Evolutionary conservation across 2,888 invertebrate genomes (phyloP).

Genomic region (Tetragonisca angustula): DNA sequence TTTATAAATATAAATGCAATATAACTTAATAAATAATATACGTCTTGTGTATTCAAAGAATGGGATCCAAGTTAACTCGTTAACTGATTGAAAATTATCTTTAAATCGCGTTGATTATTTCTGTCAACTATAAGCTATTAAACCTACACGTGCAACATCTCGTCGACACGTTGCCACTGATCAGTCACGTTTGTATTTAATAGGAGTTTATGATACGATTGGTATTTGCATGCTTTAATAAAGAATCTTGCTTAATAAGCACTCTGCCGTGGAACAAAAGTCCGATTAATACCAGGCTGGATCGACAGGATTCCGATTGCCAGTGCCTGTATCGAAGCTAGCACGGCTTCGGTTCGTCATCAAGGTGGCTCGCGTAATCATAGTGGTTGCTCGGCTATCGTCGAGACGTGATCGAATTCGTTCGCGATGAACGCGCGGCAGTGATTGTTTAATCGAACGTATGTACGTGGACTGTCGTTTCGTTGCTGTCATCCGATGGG

Average conservation of each 20-base stretch:
- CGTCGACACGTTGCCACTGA: background rate
- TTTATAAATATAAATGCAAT: too few relatives aligned
- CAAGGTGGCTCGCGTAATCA: constrained; percentile 79
- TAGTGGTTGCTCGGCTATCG: constrained; percentile 81
- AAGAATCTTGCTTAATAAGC: constrained; percentile 80
- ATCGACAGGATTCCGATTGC: constrained; percentile 69
- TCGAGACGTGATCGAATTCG: constrained; percentile 79
- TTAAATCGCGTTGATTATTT: background rate
- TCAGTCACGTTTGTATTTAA: constrained; percentile 60
- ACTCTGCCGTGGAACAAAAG: constrained; percentile 81
- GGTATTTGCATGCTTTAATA: constrained; percentile 81
- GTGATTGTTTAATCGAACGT: constrained; percentile 53
- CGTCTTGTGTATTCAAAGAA: too few relatives aligned
- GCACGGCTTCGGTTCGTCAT: constrained; percentile 73
- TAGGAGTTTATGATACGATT: constrained; percentile 38
- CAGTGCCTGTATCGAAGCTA: constrained; percentile 53
- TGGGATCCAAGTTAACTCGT: background rate
- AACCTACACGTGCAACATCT: background rate
- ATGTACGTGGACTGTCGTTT: constrained; percentile 15
- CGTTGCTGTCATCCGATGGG: background rate
- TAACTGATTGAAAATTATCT: background rate
- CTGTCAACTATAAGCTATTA: background rate
- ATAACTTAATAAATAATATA: too few relatives aligned
- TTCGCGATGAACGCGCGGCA: constrained; percentile 40
- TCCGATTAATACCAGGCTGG: constrained; percentile 82